phyloP scores from a whole-genome alignment of 92 coral and sea anemone species.

The Galaxea fascicularis region DNA sequence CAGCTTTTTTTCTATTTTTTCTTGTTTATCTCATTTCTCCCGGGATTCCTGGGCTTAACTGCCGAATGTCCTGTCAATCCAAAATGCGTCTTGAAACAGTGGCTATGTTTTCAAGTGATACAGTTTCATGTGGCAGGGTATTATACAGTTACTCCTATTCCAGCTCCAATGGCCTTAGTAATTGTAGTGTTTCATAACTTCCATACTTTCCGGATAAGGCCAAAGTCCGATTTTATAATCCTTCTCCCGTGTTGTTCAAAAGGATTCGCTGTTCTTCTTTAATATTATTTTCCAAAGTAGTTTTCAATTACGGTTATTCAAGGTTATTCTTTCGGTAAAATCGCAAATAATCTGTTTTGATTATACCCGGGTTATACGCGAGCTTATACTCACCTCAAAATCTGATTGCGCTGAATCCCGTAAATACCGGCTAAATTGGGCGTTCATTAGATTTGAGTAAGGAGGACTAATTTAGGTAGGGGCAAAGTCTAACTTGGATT shows the following conservation, averaged over 20 bases:
- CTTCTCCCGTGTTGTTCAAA: neutral
- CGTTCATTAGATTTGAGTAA: neutral
- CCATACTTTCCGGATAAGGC: neutral
- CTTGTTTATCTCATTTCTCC: too few species aligned
- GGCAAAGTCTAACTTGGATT: neutral
- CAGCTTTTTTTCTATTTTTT: too few species aligned
- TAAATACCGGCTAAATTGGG: neutral
- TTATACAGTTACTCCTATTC: too few species aligned
- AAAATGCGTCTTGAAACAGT: too few species aligned
- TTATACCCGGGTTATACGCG: neutral
- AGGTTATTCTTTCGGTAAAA: neutral
- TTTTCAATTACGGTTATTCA: neutral
- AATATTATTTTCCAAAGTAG: neutral
- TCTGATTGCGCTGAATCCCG: neutral
- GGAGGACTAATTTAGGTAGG: neutral
- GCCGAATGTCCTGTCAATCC: too few species aligned
- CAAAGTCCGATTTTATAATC: conserved; percentile 5
- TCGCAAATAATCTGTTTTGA: neutral
- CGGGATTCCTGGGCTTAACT: too few species aligned
- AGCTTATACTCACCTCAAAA: neutral
- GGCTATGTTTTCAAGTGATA: too few species aligned
- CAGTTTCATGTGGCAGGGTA: too few species aligned
- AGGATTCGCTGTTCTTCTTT: neutral
- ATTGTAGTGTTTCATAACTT: too few species aligned
- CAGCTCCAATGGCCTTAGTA: too few species aligned